These are phyloP conservation scores for Leptogaster cylindrica DNA, from an alignment of 2,888 invertebrate species.

Conservation along the genomic window DNA sequence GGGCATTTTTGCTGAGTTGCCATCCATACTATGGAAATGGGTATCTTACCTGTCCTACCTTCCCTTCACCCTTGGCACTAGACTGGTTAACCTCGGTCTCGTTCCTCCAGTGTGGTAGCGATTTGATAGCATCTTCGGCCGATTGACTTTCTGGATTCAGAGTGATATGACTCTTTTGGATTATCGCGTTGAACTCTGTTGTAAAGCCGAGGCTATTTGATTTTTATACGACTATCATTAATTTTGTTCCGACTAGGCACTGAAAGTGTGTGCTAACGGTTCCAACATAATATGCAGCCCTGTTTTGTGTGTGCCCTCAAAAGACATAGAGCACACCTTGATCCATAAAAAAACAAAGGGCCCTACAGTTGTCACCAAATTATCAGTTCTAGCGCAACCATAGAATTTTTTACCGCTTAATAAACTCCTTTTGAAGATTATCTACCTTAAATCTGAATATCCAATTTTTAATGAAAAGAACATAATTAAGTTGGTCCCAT, in stretches of 20 bases:
- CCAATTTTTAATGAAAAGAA: no score
- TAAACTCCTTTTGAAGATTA: neutral
- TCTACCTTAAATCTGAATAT: no score
- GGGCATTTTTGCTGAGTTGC: slow-evolving; percentile 22
- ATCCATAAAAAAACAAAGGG: neutral
- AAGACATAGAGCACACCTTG: neutral
- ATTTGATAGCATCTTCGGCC: neutral
- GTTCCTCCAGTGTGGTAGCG: neutral
- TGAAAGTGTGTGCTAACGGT: slow-evolving; percentile 10
- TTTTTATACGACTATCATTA: slow-evolving; percentile 22
- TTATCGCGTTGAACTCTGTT: slow-evolving; percentile 12
- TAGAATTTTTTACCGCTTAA: slow-evolving; percentile 17
- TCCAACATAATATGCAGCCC: slow-evolving; percentile 1
- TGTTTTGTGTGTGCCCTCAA: neutral
- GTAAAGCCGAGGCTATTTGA: slow-evolving; percentile 28
- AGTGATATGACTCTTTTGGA: slow-evolving; percentile 25
- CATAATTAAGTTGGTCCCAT: no score
- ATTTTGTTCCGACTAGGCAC: slow-evolving; percentile 3
- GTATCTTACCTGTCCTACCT: slow-evolving; percentile 8
- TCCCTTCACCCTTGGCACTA: neutral
- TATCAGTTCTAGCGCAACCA: neutral
- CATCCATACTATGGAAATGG: slow-evolving; percentile 13
- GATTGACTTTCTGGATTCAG: slow-evolving; percentile 6
- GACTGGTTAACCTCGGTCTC: slow-evolving; percentile 18
- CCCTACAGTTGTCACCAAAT: slow-evolving; percentile 4